Evolutionary conservation across 2,113 vertebrate species (phyloP).

Genomic region (Pyxicephalus adspersus): DNA sequence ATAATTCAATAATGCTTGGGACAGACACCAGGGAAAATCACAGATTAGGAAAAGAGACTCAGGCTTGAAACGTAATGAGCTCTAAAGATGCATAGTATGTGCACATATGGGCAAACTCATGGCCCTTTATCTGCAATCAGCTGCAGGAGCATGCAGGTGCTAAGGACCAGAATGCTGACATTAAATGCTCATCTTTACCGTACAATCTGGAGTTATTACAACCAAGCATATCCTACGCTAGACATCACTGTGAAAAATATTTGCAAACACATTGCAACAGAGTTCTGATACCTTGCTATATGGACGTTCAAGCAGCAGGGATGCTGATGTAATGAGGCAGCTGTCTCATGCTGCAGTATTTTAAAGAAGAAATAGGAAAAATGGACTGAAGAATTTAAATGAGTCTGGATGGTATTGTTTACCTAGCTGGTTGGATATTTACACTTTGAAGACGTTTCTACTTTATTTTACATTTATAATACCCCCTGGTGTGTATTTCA

Average conservation of each 20-base stretch:
- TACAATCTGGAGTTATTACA: background rate
- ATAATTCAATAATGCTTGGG: conserved; percentile 19
- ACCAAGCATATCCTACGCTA: background rate
- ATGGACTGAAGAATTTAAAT: too few relatives aligned
- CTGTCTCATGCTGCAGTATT: too few relatives aligned
- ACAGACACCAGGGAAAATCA: conserved; percentile 18
- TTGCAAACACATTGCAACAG: background rate
- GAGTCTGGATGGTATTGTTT: too few relatives aligned
- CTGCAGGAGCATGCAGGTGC: background rate
- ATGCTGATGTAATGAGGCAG: background rate
- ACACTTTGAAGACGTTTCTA: too few relatives aligned
- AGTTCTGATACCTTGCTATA: background rate
- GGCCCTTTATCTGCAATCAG: conserved; percentile 21
- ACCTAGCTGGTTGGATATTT: too few relatives aligned
- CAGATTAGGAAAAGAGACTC: conserved; percentile 8
- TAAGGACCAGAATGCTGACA: background rate
- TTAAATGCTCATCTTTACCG: background rate
- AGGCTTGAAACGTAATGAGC: conserved; percentile 13
- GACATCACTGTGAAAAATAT: background rate
- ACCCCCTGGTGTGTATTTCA: too few relatives aligned
- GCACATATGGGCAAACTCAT: background rate
- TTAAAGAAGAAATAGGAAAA: too few relatives aligned
- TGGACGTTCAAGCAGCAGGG: background rate
- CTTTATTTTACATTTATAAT: too few relatives aligned
- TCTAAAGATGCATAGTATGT: conserved; percentile 5